Percentiles rank a stretch among this genome's conserved stretches.
phyloP scores from a whole-genome alignment of 2,797 vertebrate genomes.

The Micromesistius poutassou region DNA sequence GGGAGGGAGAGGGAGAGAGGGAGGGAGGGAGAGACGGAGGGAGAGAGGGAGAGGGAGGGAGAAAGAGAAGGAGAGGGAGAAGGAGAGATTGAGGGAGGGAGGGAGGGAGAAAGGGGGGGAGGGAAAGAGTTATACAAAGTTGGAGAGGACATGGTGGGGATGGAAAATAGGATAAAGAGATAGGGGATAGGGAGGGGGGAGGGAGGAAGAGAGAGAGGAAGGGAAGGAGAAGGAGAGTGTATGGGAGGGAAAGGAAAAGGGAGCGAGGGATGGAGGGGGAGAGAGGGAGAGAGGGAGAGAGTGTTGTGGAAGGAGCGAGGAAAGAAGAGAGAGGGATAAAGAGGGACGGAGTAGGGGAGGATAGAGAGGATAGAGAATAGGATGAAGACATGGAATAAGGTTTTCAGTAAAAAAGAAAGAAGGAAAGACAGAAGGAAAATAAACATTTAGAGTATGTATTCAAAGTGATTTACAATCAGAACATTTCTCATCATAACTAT shows the following conservation, averaged over 20 bases:
- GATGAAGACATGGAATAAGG: background rate
- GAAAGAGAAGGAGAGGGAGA: background rate
- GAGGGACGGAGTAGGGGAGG: too few species aligned
- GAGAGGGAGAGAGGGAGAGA: background rate
- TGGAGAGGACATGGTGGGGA: background rate
- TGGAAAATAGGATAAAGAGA: background rate
- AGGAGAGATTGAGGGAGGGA: background rate
- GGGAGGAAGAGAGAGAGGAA: background rate
- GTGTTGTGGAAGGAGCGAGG: background rate
- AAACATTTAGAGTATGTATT: background rate
- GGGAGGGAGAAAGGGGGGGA: background rate
- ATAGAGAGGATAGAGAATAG: background rate
- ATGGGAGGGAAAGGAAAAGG: background rate
- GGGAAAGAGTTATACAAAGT: too few species aligned
- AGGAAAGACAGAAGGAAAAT: too few species aligned
- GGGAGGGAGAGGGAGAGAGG: constrained; percentile 1
- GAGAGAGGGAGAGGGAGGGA: background rate
- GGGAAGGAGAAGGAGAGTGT: background rate
- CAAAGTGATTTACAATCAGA: background rate
- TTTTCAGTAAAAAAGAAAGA: too few species aligned
- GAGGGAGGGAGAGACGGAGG: background rate
- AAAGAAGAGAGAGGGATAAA: background rate
- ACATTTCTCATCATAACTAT: background rate
- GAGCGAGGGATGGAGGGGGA: background rate
- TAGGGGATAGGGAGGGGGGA: background rate